Evolutionary conservation across 2,113 vertebrate genomes (phyloP).

Genomic region (Ginglymostoma cirratum): DNA sequence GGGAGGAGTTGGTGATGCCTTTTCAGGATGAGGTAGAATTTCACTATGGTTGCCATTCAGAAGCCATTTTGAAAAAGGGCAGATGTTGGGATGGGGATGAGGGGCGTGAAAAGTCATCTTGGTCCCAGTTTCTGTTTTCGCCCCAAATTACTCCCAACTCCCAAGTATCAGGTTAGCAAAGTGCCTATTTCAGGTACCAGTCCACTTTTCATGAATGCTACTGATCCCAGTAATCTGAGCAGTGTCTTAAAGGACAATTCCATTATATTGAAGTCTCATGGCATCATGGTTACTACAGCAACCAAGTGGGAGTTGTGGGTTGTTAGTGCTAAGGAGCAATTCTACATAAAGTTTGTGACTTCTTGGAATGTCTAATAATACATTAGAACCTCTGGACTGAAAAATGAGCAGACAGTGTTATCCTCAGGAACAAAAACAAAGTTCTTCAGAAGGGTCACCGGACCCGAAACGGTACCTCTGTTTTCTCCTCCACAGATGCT

Average conservation of each 20-base stretch:
- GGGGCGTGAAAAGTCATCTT: no score
- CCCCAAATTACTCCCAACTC: background rate
- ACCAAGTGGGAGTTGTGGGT: background rate
- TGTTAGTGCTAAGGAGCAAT: background rate
- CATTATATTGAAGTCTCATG: background rate
- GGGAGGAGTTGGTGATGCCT: background rate
- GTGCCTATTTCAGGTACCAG: background rate
- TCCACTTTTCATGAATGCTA: background rate
- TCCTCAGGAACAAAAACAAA: no score
- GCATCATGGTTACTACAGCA: background rate
- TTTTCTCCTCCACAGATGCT: no score
- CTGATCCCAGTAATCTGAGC: background rate
- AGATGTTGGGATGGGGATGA: no score
- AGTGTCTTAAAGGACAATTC: background rate
- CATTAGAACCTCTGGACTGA: background rate
- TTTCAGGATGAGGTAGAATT: background rate
- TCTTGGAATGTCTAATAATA: background rate
- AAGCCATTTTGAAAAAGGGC: background rate
- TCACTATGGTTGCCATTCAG: background rate
- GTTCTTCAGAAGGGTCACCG: no score
- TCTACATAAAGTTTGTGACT: background rate
- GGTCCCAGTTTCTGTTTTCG: background rate
- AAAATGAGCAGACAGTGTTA: background rate
- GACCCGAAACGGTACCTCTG: no score
- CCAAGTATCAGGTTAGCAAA: background rate